phyloP scores from a whole-genome alignment of 2,113 vertebrate genomes.

The Pterocles orientalis region DNA sequence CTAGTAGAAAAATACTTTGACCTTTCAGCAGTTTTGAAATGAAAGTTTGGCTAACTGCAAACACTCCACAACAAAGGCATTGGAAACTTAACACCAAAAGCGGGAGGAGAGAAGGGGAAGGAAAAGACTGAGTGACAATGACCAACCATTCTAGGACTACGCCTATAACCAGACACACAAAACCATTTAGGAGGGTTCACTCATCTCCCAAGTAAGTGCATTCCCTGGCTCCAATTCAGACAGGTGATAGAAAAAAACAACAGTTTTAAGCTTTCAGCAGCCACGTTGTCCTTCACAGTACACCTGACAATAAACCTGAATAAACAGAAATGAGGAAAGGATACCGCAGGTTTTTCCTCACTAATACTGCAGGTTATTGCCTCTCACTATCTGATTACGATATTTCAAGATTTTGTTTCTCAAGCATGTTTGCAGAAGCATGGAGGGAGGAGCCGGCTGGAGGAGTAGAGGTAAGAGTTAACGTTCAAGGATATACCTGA shows the following conservation, averaged over 20 bases:
- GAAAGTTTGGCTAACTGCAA: neutral
- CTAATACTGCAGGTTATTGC: neutral
- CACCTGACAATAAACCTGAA: neutral
- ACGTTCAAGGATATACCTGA: neutral
- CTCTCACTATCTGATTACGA: neutral
- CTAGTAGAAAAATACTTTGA: neutral
- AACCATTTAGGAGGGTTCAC: neutral
- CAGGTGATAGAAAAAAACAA: neutral
- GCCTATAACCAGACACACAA: neutral
- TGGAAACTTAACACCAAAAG: neutral
- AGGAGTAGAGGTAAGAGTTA: neutral
- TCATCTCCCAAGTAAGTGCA: neutral
- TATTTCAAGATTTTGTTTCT: neutral
- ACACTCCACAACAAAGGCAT: neutral
- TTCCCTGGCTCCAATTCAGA: neutral
- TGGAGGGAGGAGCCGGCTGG: neutral
- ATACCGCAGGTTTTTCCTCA: neutral
- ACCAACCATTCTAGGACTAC: neutral
- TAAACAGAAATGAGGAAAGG: neutral
- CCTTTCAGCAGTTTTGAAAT: neutral
- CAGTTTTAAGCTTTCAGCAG: neutral
- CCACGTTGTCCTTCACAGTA: neutral
- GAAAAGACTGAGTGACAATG: neutral
- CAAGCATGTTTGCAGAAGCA: neutral
- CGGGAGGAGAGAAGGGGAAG: neutral